Conservation (phyloP, 2,888 invertebrate genomes). For the Gymnoscelis rufifasciata region DNA sequence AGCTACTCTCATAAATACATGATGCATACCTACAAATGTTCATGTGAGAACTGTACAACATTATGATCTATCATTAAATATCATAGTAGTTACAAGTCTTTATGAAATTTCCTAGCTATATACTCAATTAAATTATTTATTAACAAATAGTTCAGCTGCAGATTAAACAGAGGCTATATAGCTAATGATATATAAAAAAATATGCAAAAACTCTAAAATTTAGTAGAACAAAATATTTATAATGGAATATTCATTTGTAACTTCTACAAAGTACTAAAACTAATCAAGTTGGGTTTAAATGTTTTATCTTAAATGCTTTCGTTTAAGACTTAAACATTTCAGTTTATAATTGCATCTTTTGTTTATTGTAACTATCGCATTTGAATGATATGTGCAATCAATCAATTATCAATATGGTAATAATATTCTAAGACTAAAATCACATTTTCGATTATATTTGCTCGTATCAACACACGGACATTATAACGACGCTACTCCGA, state of each 20-base stretch:
- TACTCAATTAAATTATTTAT: conserved; percentile 3
- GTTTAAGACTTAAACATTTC: too few species aligned
- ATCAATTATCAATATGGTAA: conserved; percentile 16
- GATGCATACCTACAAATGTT: conserved; percentile 41
- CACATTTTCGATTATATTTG: conserved; percentile 25
- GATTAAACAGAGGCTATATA: conserved; percentile 5
- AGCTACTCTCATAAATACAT: conserved; percentile 36
- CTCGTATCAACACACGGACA: neutral
- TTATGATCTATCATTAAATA: conserved; percentile 37
- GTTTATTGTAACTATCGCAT: conserved; percentile 14
- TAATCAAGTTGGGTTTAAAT: too few species aligned
- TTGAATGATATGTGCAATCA: conserved; percentile 29
- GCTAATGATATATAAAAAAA: neutral
- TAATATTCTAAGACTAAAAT: conserved; percentile 23
- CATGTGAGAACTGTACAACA: conserved; percentile 31
- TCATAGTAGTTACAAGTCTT: conserved; percentile 43
- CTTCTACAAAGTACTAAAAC: too few species aligned
- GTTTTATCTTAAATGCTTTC: too few species aligned
- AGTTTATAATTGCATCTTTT: too few species aligned
- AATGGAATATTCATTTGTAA: too few species aligned
- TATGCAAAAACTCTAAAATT: too few species aligned
- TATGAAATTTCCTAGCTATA: conserved; percentile 2
- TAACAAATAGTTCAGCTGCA: conserved; percentile 13
- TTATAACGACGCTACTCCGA: neutral
- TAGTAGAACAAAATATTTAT: too few species aligned